phyloP scores from a whole-genome alignment of 2,113 vertebrate species.

The Rhinolophus sinicus region DNA sequence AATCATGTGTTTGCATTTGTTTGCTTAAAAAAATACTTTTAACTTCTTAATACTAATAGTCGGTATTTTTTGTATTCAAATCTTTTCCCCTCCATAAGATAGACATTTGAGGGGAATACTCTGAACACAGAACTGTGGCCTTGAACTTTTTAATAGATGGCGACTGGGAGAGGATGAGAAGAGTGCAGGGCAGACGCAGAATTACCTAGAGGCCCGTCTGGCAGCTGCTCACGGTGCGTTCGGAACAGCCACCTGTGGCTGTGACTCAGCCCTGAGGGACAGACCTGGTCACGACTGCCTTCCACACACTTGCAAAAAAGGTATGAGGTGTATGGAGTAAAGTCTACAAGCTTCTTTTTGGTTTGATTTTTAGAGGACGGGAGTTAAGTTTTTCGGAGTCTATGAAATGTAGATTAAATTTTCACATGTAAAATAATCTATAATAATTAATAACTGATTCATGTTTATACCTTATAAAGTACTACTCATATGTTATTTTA shows the following conservation, averaged over 20 bases:
- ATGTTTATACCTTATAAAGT: neutral
- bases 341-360: neutral
- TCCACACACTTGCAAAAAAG: neutral
- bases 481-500: neutral
- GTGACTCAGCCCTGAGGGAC: neutral
- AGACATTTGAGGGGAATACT: neutral
- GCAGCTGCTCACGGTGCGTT: neutral
- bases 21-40: constrained; percentile 16
- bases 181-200: neutral
- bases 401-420: neutral
- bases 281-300: neutral
- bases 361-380: neutral
- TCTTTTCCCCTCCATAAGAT: neutral
- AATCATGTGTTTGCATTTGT: neutral
- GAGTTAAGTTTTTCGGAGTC: neutral
- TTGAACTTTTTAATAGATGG: neutral
- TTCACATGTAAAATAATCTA: neutral
- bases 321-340: neutral
- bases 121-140: neutral
- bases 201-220: too few species aligned
- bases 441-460: neutral
- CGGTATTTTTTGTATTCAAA: neutral
- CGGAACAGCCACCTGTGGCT: neutral
- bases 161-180: neutral
- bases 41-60: neutral